Evolutionary conservation across 1,140 invertebrate species (phyloP), one percentile per base, ranked within the genome.

Genomic region (Drosophila subpulchrella): DNA sequence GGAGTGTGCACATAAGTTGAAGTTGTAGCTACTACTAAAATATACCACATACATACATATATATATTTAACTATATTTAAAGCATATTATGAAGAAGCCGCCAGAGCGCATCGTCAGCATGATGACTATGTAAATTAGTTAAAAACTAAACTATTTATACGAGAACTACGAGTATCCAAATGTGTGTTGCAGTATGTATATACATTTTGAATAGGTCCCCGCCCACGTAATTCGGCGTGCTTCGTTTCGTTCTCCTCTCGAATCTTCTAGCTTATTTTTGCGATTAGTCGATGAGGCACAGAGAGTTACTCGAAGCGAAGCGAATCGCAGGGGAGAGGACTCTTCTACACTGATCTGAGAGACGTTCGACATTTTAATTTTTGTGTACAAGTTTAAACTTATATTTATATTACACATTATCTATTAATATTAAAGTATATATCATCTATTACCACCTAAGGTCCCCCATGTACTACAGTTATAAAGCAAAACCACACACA

Each of bases 61-160:
- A 63, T 59, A 63, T 59, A 77, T 42, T 58, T 72, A 84, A 20
- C 63, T 78, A 81, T 76, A 82, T 61, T 68, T 70, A 68, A 67
- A 70, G 57, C 57, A 81, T 81, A 53, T 50, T 75, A 76, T 76
- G 61, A 77, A 68, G 68, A 71, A 78, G 83, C 84, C 83, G 80
- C 84, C 82, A 83, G 80, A 88, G 84, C 83, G 83, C 83, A 88
- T 86, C 60, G 78, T 88, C 79, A 83, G 81, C 57, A 88, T 81
- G 84, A 59, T 67, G 83, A 88, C 73, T 83, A 89, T 88, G 83
- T 88, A 88, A 88, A 88, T 83, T 88, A 88, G 84, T 88, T 88
- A 89, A 88, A 88, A 88, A 88, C 83, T 88, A 88, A 81, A 86
- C 81, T 86, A 86, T 86, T 86, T 86, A 88, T 86, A 78, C 78